phyloP scores from a whole-genome alignment of 2,113 vertebrate genomes.

The Cyphomyrus discorhynchus region DNA sequence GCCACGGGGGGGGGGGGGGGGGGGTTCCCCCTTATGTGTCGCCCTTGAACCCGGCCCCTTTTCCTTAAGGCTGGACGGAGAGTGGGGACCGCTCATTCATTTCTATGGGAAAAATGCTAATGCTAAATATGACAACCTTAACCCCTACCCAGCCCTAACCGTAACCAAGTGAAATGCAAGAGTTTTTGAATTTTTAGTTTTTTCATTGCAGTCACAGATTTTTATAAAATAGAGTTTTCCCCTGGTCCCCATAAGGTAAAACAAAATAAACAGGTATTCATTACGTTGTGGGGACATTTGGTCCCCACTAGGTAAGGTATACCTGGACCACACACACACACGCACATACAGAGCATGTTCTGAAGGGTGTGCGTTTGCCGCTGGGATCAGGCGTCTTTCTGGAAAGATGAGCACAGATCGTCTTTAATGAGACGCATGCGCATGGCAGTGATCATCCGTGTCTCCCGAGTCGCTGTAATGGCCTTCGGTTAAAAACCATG shows the following conservation, averaged over 20 bases:
- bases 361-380: not conserved
- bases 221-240: no score
- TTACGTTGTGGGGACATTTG: no score
- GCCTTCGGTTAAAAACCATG: not conserved
- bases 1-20: not conserved
- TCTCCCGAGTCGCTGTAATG: not conserved
- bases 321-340: no score
- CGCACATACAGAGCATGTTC: not conserved
- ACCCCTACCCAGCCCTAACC: no score
- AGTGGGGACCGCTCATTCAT: not conserved
- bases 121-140: no score
- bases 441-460: not conserved
- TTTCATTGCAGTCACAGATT: no score
- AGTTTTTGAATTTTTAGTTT: no score
- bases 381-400: not conserved
- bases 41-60: not conserved
- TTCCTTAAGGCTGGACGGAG: not conserved
- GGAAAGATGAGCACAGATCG: not conserved
- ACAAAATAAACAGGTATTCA: no score
- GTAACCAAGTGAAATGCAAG: no score
- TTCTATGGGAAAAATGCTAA: no score
- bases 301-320: no score
- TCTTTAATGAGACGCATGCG: not conserved
- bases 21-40: not conserved
- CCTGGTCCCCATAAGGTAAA: no score